Evolutionary conservation across 2,888 invertebrate species (phyloP), one percentile per base, ranked within the genome.

Genomic region (Sericinus montela): DNA sequence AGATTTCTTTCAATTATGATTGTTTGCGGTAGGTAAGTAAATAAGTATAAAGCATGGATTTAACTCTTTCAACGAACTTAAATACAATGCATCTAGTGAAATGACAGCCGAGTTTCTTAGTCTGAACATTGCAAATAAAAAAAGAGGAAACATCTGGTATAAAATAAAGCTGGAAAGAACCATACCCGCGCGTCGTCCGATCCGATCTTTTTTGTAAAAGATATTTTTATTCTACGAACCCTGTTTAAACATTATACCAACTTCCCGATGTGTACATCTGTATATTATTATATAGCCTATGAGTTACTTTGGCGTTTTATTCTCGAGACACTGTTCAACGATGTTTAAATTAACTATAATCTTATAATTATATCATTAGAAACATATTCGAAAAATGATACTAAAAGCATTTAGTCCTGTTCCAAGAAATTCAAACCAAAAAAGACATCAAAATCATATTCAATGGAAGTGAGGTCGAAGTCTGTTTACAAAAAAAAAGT

Each of bases 391-490:
- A 36, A 19, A 32, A 32, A 11, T 1, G 11, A 29, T 10, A 35
- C 9, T 6, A 38, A 48, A n/a, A n/a, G 25, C 19, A 30, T 36
- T 34, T 19, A 19, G 42, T 14, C 42, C 32, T 19, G 19, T 23
- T 49, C 40, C 30, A 13, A 10, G 45, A 50, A 50, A 19, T 36
- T 13, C n/a, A 3, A 15, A 9, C 58, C 63, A 11, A 75, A 78
- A 76, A 75, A 59, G 61, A 72, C 76, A 77, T 75, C 68, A 75
- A 77, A 72, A 75, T 66, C 68, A 65, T 65, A 67, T 69, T 62
- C 64, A 63, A 58, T 61, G 51, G 43, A 48, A 48, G 30, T 61
- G 57, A 68, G 70, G 72, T 74, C 71, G 72, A 69, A 74, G 67
- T 69, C 68, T 72, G 59, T 69, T 65, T 57, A 57, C 54, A 67